Base-by-base conservation (phyloP, 2,113 vertebrate genomes). In the Myotis brandtii region DNA sequence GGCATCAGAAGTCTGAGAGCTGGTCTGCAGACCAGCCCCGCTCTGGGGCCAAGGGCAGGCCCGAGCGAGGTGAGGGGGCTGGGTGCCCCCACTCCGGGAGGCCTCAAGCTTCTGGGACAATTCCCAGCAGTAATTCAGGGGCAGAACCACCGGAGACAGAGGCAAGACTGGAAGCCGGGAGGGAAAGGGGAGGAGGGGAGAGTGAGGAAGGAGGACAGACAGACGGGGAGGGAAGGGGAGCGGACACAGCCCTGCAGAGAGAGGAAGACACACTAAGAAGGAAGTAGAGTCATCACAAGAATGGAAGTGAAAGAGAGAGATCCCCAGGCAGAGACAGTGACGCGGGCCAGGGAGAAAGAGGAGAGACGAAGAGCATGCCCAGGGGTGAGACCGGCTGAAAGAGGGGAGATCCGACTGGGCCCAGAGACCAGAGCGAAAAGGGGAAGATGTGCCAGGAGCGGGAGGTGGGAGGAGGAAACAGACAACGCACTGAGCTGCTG, bases 1-100 rank as follows among this genome's bases (percentile, higher is more conserved):
- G 34, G 12, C 4, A 48, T 30, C 16, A 8, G 43, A 9, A 70
- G 27, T 17, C 46, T 16, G n/a, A 48, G 20, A 89, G 48, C 34
- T 52, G 27, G 48, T 40, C 67, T 9, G 17, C 14, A 40, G 34
- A 7, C 73, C 21, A 1, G n/a, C 5, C n/a, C 4, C 0, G 0
- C 23, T 67, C 56, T 40, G 13, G 2, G 18, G 43, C 46, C 62
- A 62, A 46, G 37, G 25, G 32, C 73, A 73, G 48, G n/a, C 72
- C 79, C 17, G 40, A 77, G 52, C 6, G 0, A n/a, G 46, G 43
- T 25, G n/a, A 59, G 59, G 25, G 16, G 7, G 0, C 6, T 30
- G 48, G 37, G 27, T 76, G 37, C 3, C 11, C n/a, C 52, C 3
- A 13, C 59, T 21, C 12, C 1, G 2, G 75, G 52, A 37, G 1